Conservation (phyloP, 92 coral and sea anemone genomes). For the Epizoanthus illoricatus region DNA sequence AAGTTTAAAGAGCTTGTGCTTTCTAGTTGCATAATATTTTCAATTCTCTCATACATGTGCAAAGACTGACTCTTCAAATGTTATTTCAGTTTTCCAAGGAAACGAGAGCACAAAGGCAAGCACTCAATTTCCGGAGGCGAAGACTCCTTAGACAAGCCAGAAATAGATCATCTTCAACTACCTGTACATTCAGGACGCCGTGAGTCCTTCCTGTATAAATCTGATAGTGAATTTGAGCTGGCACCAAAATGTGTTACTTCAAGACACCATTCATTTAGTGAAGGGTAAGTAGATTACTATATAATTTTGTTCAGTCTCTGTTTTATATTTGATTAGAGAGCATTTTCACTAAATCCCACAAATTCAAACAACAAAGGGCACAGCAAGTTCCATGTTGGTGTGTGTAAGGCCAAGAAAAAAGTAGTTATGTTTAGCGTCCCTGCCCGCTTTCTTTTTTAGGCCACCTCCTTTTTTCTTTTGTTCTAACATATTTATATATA, state of each 20-base stretch:
- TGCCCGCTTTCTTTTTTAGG: too few relatives aligned
- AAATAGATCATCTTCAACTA: conserved; percentile 77
- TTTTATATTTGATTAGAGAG: too few relatives aligned
- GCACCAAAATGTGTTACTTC: conserved; percentile 96
- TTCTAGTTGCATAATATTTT: neutral
- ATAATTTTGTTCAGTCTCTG: too few relatives aligned
- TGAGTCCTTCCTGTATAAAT: conserved; percentile 94
- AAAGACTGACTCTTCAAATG: neutral
- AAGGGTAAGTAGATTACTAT: conserved; percentile 69
- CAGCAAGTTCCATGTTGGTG: too few relatives aligned
- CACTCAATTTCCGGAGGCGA: conserved; percentile 85
- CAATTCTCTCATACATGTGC: neutral
- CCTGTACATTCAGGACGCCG: conserved; percentile 88
- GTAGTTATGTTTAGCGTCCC: too few relatives aligned
- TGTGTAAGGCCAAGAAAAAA: too few relatives aligned
- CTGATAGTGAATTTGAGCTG: conserved; percentile 98
- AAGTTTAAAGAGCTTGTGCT: neutral
- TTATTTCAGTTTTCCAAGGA: conserved; percentile 77
- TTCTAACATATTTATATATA: too few relatives aligned
- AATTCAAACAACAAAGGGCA: too few relatives aligned
- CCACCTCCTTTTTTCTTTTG: too few relatives aligned
- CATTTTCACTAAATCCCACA: too few relatives aligned
- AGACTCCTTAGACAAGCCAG: conserved; percentile 91
- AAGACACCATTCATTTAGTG: conserved; percentile 97
- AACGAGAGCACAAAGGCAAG: conserved; percentile 82